Base-by-base conservation (phyloP, 1,140 invertebrate genomes). In the Drosophila willistoni region DNA sequence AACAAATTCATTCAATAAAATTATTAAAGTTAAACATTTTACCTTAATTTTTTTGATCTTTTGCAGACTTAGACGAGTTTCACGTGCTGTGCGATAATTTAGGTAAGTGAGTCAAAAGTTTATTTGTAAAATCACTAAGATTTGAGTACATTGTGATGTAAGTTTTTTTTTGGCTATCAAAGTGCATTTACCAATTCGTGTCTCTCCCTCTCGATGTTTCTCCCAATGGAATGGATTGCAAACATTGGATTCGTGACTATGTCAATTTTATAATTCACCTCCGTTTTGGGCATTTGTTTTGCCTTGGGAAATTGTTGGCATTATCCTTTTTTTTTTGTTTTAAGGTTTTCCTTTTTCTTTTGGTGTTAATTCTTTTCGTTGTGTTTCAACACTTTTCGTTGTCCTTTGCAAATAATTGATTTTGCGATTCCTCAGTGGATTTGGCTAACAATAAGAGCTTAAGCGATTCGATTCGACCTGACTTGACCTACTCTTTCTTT, bases 161-260 rank as follows among this genome's bases (percentile, higher is more conserved):
- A 25, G 22, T 25, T 0, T 25, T 25, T 25, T 2, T 25, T 25
- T 2, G 25, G 64, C 65, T 64, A 68, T 63, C 72, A 63, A 68
- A 75, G 72, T 75, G 73, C 73, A 75, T 75, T 75, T 75, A 68
- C 56, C 56, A 47, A 13, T 34, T 25, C 19, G 47, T 25, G 10
- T 7, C 33, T 22, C 42, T 14, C 13, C 14, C 14, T 19, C 42
- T 10, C 36, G 22, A 22, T 47, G 44, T 19, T 14, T 33, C 14
- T 41, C 56, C 14, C 73, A 22, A 51, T 12, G 17, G 17, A 29
- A 12, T 19, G n/a, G 44, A 47, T 19, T 76, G 72, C 73, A 73
- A 76, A 76, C 72, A 76, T 72, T 77, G 74, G 55, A 72, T 59
- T 78, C 76, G 76, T 78, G 75, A 72, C 76, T 73, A 68, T 66